Evolutionary conservation across 2,888 invertebrate genomes (phyloP), one percentile per base, ranked within the genome.

Genomic region (Brachycybe producta): DNA sequence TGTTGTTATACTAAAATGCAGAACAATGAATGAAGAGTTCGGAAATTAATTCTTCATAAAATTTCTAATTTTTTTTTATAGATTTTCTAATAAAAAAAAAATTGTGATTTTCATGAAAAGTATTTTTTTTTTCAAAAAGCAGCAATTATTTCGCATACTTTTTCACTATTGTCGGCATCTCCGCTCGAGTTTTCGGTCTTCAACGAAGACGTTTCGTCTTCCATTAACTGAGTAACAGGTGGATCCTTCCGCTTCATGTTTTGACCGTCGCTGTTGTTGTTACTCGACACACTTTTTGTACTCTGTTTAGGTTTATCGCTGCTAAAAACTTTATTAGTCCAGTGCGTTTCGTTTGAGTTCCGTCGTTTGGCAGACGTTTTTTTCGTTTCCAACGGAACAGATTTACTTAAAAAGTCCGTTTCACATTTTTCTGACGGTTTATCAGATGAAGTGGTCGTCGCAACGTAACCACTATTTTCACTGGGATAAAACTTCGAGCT

Each of bases 201-300:
- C 2, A 78, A 79, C 0, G 80, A 80, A 7, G 79, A 80, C 2
- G 77, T 76, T 59, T 81, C 80, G 61, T 79, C 79, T 61, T 78
- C 77, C 36, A 36, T 35, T n/a, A 42, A 15, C 7, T n/a, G 5
- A 27, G n/a, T 23, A 13, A 24, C 44, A 15, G 35, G 11, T 28
- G 32, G 30, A 13, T 21, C 28, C n/a, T 35, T 24, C 7, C 38
- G 17, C 27, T 26, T 36, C 21, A 38, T 11, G 28, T 42, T 23
- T 26, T 36, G 24, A 38, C 27, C 35, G 24, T 49, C 11, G 43
- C 63, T 64, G 49, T 51, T n/a, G n/a, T n/a, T n/a, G n/a, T n/a
- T n/a, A n/a, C n/a, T n/a, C n/a, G n/a, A n/a, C 52, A 1, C 57
- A 57, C 51, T 36, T 49, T 48, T 8, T 52, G 17, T 50, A 51